A percentile compares a stretch with the other conserved stretches of the same genome.
Conservation (phyloP, 2,888 invertebrate species). For the Clunio marinus region DNA sequence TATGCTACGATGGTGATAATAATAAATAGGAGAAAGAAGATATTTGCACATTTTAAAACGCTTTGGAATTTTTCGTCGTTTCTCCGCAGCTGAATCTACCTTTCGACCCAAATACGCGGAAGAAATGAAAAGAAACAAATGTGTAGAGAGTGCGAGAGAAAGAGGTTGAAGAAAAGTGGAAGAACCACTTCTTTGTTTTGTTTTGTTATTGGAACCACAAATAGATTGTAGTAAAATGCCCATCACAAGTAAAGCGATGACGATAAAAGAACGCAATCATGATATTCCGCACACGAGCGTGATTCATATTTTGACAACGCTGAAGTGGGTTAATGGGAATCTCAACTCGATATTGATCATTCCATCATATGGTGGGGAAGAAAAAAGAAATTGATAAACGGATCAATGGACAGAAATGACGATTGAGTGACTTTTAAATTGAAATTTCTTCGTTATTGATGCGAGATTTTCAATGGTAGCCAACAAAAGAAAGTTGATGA, state of each 20-base stretch:
- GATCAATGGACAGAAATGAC: neutral
- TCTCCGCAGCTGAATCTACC: neutral
- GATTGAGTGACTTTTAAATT: neutral
- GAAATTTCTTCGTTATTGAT: too few relatives aligned
- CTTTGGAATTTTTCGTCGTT: neutral
- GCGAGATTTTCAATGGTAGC: too few relatives aligned
- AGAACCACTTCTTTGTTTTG: constrained; percentile 29
- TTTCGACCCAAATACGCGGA: constrained; percentile 35
- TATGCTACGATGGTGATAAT: too few relatives aligned
- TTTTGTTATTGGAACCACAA: constrained; percentile 13
- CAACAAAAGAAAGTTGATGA: too few relatives aligned
- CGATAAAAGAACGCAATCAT: too few relatives aligned
- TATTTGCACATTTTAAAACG: neutral
- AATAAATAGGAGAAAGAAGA: too few relatives aligned
- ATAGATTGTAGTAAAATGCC: constrained; percentile 2
- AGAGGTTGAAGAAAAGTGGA: constrained; percentile 27
- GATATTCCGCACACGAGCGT: constrained; percentile 16
- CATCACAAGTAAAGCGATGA: neutral
- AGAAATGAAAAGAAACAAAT: constrained; percentile 21
- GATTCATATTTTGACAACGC: neutral
- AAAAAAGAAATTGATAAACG: neutral
- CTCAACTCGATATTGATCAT: neutral
- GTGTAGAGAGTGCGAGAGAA: constrained; percentile 1
- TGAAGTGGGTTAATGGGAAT: constrained; percentile 2
- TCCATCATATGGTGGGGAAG: neutral